These are phyloP conservation scores for Ispidina lecontei DNA, from an alignment of 2,797 vertebrate species.

Conservation along the genomic window DNA sequence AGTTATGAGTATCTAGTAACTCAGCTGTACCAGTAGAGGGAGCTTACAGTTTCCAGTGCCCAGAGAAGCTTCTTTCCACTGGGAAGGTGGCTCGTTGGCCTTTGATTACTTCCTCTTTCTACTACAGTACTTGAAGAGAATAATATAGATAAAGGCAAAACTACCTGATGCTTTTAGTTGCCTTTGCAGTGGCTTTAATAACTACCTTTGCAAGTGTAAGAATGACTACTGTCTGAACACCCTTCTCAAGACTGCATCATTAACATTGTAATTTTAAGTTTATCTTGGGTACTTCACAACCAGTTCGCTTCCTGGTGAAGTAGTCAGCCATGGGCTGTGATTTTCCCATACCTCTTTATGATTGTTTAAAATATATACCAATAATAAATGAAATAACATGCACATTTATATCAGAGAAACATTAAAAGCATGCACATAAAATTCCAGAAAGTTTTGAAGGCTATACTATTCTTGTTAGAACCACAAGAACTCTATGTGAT, in stretches of 20 bases:
- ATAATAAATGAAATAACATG: neutral
- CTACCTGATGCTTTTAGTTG: neutral
- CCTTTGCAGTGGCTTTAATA: neutral
- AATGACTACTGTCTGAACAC: neutral
- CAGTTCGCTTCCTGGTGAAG: neutral
- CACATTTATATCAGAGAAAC: neutral
- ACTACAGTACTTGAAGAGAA: neutral
- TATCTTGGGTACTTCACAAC: neutral
- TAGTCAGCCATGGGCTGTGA: neutral
- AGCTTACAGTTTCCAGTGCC: neutral
- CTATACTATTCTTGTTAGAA: neutral
- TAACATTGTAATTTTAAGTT: neutral
- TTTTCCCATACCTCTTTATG: neutral
- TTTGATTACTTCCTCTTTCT: neutral
- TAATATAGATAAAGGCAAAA: neutral
- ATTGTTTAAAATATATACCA: neutral
- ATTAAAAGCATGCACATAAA: neutral
- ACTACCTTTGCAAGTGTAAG: neutral
- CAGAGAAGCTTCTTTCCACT: neutral
- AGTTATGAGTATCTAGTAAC: neutral
- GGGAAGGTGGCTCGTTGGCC: neutral
- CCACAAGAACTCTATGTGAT: neutral
- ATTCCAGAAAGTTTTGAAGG: neutral
- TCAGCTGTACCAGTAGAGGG: constrained; percentile 15
- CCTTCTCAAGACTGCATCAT: neutral